Base-by-base conservation (phyloP, 2,888 invertebrate species). In the Drosophila mayaguana region DNA sequence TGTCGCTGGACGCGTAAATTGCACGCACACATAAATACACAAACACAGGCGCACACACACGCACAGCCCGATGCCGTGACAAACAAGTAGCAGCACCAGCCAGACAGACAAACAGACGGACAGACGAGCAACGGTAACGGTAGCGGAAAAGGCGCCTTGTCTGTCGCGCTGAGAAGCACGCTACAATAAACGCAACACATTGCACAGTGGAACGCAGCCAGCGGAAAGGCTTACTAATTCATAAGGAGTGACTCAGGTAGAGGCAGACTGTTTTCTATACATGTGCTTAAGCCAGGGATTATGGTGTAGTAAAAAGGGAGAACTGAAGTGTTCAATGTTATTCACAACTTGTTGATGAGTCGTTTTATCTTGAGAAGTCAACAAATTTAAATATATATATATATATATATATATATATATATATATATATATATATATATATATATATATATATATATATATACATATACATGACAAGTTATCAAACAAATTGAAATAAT, bases 1-100 rank as follows among this genome's bases (percentile, higher is more conserved):
- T 73, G 71, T 51, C 70, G 61, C 70, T 75, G 87, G 81, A 81
- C 81, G 72, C 72, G 72, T 79, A 77, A 83, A 64, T 80, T 80
- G 68, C 75, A 78, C 75, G 70, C 81, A 56, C 64, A 60, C 66
- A 62, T 46, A 56, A 63, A 60, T 60, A 59, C 63, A 60, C 63
- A 61, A 61, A 57, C 55, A 61, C 50, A 56, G 72, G 72, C 75
- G 67, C 80, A 61, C 57, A 45, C 61, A 62, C 61, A 51, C 74
- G 73, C 81, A 59, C 55, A 62, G 63, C 42, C 62, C 51, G 46
- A 46, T 46, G 28, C 42, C 70, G 42, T 22, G 57, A 40, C 43
- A 50, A 34, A 62, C 46, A 28, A 22, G 36, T 11, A 36, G 42
- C 18, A 28, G 22, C 14, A 25, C 28, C 28, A 28, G 28, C 0